Evolutionary conservation across 2,797 vertebrate genomes (phyloP), one percentile per base, ranked within the genome.

Genomic region (Knipowitschia caucasica): DNA sequence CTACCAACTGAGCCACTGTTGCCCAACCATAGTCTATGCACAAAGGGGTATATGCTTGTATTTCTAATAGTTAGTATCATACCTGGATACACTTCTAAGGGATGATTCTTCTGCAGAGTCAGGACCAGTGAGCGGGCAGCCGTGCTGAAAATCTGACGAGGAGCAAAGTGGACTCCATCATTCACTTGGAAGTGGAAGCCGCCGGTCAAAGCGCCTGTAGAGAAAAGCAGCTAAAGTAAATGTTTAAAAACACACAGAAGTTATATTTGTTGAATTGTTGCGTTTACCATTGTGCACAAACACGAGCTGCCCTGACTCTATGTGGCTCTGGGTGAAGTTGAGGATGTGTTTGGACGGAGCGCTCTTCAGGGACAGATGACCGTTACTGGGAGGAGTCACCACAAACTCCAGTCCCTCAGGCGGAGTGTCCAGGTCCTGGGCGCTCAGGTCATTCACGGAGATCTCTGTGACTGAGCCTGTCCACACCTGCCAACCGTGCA

Each of bases 151-250:
- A 93, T 93, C 64, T 95, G 91, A 3, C 67, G 70, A 44, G 92
- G 90, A 54, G 92, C 88, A 55, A 93, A 93, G 80, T 96, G 95
- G 69, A 93, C 71, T 4, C 94, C 93, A 3, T 97, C 94, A 14
- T 94, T 96, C 44, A 96, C 92, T 69, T 96, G 93, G 69, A 98
- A 97, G 78, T 63, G 93, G 84, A 97, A 98, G 40, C 93, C 92
- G 51, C 94, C 94, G 1, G 91, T 91, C 77, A 86, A 62, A 6
- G 91, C 73, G 62, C 95, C 95, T 87, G 39, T 23, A 70, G 12
- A 38, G 11, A 14, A 53, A 33, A 2, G 29, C 7, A 43, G 14
- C 15, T 18, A 47, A 5, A 8, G 17, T 59, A 3, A 54, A 44
- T 4, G 1, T 11, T 36, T 29, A 29, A 50, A 8, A 23, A 7